phyloP scores from a whole-genome alignment of 2,888 invertebrate genomes.

The Drosophila nr. perissopoda region DNA sequence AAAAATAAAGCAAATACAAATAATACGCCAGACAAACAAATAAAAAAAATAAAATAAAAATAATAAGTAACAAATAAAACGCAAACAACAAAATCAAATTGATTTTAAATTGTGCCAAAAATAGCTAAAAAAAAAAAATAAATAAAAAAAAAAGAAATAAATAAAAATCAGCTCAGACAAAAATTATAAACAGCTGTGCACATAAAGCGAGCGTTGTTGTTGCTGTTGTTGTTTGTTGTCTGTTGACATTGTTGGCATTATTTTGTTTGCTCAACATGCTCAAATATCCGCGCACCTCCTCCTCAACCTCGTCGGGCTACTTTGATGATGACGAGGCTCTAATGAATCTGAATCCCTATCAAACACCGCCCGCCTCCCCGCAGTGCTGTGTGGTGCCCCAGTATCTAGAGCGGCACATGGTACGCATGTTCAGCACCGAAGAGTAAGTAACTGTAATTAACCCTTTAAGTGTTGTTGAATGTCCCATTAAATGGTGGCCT shows the following conservation, averaged over 20 bases:
- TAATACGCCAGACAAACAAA: slow-evolving; percentile 10
- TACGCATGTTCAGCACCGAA: slow-evolving; percentile 84
- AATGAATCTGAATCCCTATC: slow-evolving; percentile 80
- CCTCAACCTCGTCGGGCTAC: slow-evolving; percentile 81
- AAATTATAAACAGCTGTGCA: background rate
- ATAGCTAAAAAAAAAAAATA: slow-evolving; percentile 23
- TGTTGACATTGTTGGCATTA: slow-evolving; percentile 17
- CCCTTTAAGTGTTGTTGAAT: background rate
- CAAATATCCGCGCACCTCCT: slow-evolving; percentile 82
- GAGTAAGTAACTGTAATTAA: slow-evolving; percentile 79
- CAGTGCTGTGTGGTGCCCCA: slow-evolving; percentile 62
- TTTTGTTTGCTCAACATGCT: slow-evolving; percentile 52
- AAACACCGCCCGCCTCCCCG: slow-evolving; percentile 80
- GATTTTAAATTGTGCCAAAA: slow-evolving; percentile 51
- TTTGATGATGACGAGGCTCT: slow-evolving; percentile 81
- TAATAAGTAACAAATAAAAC: slow-evolving; percentile 1
- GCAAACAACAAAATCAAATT: slow-evolving; percentile 19
- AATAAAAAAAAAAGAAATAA: background rate
- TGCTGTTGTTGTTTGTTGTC: slow-evolving; percentile 4
- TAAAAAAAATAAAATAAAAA: slow-evolving; percentile 8
- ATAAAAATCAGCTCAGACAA: slow-evolving; percentile 12
- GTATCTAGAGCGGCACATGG: slow-evolving; percentile 81
- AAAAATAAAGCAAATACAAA: slow-evolving; percentile 20
- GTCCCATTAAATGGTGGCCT: background rate
- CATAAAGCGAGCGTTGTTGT: background rate